A percentile compares a stretch with the other conserved stretches of the same genome.
Evolutionary conservation across 2,113 vertebrate genomes (phyloP).

Genomic region (Rhea americana): DNA sequence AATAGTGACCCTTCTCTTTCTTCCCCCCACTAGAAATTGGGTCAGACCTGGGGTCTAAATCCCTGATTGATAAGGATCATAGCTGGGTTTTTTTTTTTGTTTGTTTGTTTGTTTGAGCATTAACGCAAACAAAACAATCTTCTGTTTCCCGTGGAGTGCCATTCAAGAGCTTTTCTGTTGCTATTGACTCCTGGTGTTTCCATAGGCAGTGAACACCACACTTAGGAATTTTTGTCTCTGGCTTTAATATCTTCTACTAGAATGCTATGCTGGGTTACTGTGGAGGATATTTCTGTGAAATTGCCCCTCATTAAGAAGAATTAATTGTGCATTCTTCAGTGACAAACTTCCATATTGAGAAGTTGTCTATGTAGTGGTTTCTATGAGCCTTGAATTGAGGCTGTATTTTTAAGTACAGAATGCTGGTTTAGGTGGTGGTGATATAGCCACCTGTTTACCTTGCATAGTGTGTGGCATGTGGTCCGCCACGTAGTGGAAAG

Average conservation of each 20-base stretch:
- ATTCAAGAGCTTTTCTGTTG: not conserved
- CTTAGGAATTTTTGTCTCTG: not conserved
- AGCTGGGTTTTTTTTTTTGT: not conserved
- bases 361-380: not conserved
- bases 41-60: not conserved
- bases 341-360: not conserved
- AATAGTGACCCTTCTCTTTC: not conserved
- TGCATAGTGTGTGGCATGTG: not conserved
- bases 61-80: not conserved
- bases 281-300: not conserved
- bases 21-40: not conserved
- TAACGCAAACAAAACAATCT: not conserved
- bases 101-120: not conserved
- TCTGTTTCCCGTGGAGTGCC: not conserved
- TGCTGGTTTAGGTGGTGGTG: not conserved
- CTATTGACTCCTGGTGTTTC: not conserved
- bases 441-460: not conserved
- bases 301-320: not conserved
- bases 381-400: not conserved
- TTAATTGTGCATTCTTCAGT: not conserved
- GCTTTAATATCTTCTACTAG: not conserved
- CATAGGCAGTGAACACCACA: not conserved
- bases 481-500: not conserved
- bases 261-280: not conserved
- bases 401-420: not conserved